Conservation (phyloP, 2,888 invertebrate genomes). For the Lucinisca nassula region DNA sequence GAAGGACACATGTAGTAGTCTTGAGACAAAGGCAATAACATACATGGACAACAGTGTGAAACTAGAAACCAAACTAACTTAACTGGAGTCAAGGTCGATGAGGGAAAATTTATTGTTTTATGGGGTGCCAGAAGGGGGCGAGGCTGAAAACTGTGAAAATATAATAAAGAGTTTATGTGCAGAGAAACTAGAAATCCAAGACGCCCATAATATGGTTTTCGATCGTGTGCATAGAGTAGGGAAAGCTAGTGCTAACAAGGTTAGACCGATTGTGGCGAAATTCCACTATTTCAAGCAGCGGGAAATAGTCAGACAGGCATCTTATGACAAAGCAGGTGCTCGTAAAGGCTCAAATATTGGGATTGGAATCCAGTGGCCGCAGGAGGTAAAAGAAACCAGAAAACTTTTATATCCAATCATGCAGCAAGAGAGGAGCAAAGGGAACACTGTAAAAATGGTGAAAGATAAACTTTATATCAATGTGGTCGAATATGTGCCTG, state of each 20-base stretch:
- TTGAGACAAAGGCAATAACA: not conserved
- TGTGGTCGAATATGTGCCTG: too few species aligned
- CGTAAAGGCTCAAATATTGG: not conserved
- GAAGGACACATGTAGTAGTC: not conserved
- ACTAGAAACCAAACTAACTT: not conserved
- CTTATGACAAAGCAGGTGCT: not conserved
- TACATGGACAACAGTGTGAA: not conserved
- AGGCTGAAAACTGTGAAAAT: not conserved
- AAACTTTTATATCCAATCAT: not conserved
- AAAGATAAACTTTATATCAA: not conserved
- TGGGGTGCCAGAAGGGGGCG: not conserved
- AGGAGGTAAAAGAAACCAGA: not conserved
- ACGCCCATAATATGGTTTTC: not conserved
- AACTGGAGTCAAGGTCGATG: not conserved
- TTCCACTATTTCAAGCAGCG: not conserved
- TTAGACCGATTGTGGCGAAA: too few species aligned
- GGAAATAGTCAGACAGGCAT: not conserved
- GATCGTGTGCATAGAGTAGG: not conserved
- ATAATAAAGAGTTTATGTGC: not conserved
- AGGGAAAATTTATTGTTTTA: slow-evolving; percentile 7
- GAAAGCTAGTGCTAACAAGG: not conserved
- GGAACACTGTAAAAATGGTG: not conserved
- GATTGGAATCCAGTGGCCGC: not conserved
- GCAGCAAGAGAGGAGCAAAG: too few species aligned
- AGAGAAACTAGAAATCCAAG: not conserved